Base-by-base conservation (phyloP, 2,797 vertebrate genomes). In the Eleutherodactylus coqui region DNA sequence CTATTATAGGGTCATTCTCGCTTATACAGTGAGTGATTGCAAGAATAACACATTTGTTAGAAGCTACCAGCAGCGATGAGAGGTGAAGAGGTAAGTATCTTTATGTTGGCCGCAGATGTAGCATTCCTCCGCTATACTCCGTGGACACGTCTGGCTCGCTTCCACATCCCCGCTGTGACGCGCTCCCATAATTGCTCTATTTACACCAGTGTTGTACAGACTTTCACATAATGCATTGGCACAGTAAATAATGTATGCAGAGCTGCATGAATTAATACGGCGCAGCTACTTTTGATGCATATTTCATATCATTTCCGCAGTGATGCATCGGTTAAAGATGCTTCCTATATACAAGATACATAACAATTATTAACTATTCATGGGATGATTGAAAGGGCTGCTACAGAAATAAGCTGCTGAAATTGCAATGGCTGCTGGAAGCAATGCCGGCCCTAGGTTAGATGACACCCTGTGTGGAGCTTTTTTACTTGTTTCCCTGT, bases 161-260 rank as follows among this genome's bases (percentile, higher is more conserved):
- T 73, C 70, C 70, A 45, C 24, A 70, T 70, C 41, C 67, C 36
- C 19, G 2, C 24, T 7, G 70, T 45, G 70, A 73, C 41, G n/a
- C 41, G 14, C 9, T 13, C 19, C 32, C 17, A 24, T 36, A 36
- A 49, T 53, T 32, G 75, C 27, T 45, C 58, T n/a, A 43, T 64
- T 64, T 64, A 19, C 55, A 45, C 55, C 36, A 21, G 14, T 9
- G 21, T 3, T 49, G 14, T 19, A 34, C 41, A 45, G 24, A 16
- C 58, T 5, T 32, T 17, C 38, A 79, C 53, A 79, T 43, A 79
- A 79, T 64, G 41, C 78, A 64, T 16, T 6, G 58, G n/a, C 45
- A 32, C 55, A 24, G 27, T 83, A 83, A 86, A 86, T 86, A 34
- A 83, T 86, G 47, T 43, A 83, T 86, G 24, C 64, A 4, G 13